Base-by-base conservation (phyloP, 2,113 vertebrate species). In the Typhlomys cinereus region DNA sequence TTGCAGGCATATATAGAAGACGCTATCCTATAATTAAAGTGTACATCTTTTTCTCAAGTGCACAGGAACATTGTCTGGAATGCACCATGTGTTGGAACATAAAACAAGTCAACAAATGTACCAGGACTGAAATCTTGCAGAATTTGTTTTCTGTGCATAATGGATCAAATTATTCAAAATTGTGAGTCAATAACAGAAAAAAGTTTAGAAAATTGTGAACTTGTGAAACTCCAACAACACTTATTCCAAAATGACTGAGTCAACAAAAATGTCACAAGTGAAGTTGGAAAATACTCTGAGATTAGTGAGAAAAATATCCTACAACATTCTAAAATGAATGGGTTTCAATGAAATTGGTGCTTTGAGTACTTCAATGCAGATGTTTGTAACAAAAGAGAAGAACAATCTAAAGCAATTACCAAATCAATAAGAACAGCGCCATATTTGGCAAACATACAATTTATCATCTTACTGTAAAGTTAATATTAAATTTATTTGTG, bases 401-500 rank as follows among this genome's bases (percentile, higher is more conserved):
- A 86, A 95, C 71, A 17, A 57, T 87, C 17, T 91, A 76, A 73
- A 91, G 75, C 36, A 93, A 39, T 62, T 76, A 75, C 46, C 69
- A 82, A 90, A 79, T 87, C 34, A 88, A 59, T 74, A 85, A 69
- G 52, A 94, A 52, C 11, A 84, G 21, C 36, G 92, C 66, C 31
- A 57, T 81, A 74, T 76, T 93, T 88, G 83, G 36, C 29, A 93
- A 93, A 74, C 41, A 85, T 57, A 70, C 66, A 83, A 80, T 96
- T 96, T 85, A 92, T 59, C 0, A 95, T 97, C 85, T 93, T 92
- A 92, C 41, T 75, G 93, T 95, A 96, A 89, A 94, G 85, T 96
- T 92, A 88, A 90, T 95, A 96, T 97, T 97, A 97, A 97, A 85
- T 78, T 97, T 96, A 96, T 96, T 95, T 93, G 39, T 93, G 83